Percentiles rank a stretch among this genome's conserved stretches.
These are phyloP conservation scores for Plagodis dolabraria DNA, from an alignment of 2,888 invertebrate genomes.

Conservation along the genomic window DNA sequence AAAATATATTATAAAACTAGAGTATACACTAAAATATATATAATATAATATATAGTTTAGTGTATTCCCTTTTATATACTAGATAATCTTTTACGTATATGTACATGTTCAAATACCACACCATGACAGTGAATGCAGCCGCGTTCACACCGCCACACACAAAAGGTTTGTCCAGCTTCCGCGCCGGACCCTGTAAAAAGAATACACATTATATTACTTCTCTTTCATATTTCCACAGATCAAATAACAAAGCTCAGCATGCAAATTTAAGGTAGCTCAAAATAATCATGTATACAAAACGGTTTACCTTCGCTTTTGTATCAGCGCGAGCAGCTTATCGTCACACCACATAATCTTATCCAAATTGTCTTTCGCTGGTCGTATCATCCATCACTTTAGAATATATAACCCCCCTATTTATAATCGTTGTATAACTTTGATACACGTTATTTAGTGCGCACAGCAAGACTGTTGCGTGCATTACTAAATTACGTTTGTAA, in stretches of 20 bases:
- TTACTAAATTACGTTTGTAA: too few species aligned
- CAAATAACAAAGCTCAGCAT: constrained; percentile 1
- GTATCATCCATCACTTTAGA: too few species aligned
- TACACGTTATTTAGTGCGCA: too few species aligned
- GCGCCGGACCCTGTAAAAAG: constrained; percentile 4
- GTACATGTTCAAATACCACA: constrained; percentile 7
- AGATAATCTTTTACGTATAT: constrained; percentile 9
- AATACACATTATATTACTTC: neutral
- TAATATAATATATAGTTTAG: too few species aligned
- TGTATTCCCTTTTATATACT: too few species aligned
- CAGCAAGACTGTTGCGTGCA: too few species aligned
- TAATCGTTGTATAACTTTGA: too few species aligned
- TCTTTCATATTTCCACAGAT: neutral
- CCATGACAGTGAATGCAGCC: neutral
- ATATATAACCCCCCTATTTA: too few species aligned
- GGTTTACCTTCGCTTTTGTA: constrained; percentile 13
- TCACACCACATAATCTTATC: too few species aligned
- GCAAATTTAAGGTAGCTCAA: neutral
- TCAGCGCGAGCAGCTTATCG: neutral
- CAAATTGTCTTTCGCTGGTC: too few species aligned
- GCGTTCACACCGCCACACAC: neutral
- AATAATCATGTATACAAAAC: neutral
- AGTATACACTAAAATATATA: constrained; percentile 1
- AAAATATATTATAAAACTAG: constrained; percentile 8
- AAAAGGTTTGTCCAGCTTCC: neutral